These are phyloP conservation scores for Drosophila seclusa DNA, from an alignment of 2,888 invertebrate species.

Conservation along the genomic window DNA sequence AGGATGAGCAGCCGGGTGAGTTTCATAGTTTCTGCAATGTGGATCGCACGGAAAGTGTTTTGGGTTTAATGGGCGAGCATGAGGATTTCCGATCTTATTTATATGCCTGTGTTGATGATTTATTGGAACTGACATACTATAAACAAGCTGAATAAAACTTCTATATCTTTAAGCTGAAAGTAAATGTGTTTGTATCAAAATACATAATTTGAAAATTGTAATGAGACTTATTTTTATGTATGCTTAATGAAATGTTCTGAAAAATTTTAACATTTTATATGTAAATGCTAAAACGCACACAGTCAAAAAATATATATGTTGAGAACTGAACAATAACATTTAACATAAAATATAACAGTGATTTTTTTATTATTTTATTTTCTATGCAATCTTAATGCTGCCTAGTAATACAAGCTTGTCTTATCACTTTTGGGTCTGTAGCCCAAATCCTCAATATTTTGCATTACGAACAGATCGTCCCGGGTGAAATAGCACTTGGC, in stretches of 20 bases:
- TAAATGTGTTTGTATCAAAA: not conserved
- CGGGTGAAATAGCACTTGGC: conserved; percentile 83
- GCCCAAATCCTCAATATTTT: conserved; percentile 82
- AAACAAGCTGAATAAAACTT: conserved; percentile 26
- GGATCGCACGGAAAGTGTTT: conserved; percentile 67
- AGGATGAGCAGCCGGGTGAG: conserved; percentile 75
- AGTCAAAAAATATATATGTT: not conserved
- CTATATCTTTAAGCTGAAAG: not conserved
- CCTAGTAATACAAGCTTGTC: conserved; percentile 32
- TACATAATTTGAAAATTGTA: not conserved
- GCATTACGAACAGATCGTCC: conserved; percentile 83
- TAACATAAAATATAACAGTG: not conserved
- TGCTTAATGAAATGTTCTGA: not conserved
- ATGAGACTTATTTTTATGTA: not conserved
- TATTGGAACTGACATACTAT: conserved; percentile 70
- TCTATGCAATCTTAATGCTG: not conserved
- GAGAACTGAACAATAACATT: not conserved
- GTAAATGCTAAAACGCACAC: not conserved
- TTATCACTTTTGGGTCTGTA: conserved; percentile 58
- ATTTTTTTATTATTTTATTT: not conserved
- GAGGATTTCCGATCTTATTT: conserved; percentile 63
- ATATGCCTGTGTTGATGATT: conserved; percentile 74
- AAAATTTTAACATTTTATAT: not conserved
- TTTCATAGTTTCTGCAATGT: conserved; percentile 84
- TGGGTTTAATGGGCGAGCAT: conserved; percentile 63